Conservation (phyloP, 2,888 invertebrate genomes). For the Ennomos erosarius region DNA sequence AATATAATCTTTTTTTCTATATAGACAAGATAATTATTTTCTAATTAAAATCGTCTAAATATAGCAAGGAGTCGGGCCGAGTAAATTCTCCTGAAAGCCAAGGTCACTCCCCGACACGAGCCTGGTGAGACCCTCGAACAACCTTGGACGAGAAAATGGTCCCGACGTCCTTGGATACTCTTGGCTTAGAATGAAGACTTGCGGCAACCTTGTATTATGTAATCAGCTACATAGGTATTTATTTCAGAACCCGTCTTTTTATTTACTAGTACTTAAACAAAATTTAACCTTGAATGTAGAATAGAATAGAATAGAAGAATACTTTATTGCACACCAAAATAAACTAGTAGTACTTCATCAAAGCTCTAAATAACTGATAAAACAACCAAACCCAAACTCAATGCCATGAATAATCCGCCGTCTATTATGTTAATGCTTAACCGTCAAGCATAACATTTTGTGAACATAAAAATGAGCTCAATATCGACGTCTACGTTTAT, state of each 20-base stretch:
- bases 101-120: conserved; percentile 53
- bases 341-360: too few relatives aligned
- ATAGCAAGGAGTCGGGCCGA: conserved; percentile 49
- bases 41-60: conserved; percentile 44
- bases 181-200: conserved; percentile 30
- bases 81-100: conserved; percentile 55
- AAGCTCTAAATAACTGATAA: conserved; percentile 1
- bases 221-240: conserved; percentile 11
- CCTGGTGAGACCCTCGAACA: conserved; percentile 61
- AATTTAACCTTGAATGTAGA: conserved; percentile 10
- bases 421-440: conserved; percentile 23
- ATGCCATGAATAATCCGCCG: conserved; percentile 12
- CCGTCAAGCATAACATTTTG: conserved; percentile 22
- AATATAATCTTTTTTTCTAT: conserved; percentile 2
- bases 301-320: too few relatives aligned
- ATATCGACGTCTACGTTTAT: conserved; percentile 34
- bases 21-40: conserved; percentile 14
- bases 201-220: conserved; percentile 25
- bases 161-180: conserved; percentile 53
- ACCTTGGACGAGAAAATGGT: conserved; percentile 60
- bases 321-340: too few relatives aligned
- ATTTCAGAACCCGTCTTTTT: conserved; percentile 6
- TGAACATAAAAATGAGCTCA: conserved; percentile 30
- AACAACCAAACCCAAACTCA: conserved; percentile 1
- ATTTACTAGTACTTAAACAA: conserved; percentile 3